These are phyloP conservation scores for Chelonoidis abingdonii DNA, from an alignment of 2,113 vertebrate genomes.

Conservation along the genomic window DNA sequence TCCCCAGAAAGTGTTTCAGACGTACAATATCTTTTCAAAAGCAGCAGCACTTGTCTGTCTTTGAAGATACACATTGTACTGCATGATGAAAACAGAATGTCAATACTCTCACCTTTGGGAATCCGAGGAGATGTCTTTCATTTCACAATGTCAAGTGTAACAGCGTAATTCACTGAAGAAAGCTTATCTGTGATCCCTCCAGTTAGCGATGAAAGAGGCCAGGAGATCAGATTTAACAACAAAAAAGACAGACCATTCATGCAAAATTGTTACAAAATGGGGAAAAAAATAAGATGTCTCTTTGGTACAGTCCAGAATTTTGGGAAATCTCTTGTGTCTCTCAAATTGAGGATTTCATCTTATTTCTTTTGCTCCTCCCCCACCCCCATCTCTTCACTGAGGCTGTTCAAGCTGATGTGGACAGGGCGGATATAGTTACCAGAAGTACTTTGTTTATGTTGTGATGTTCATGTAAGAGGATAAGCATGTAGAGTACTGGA, in stretches of 20 bases:
- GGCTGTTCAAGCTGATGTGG: not conserved
- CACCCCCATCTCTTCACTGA: not conserved
- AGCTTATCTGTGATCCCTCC: not conserved
- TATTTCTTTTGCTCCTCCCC: not conserved
- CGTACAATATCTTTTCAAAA: not conserved
- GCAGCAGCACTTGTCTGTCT: not conserved
- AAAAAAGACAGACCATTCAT: not conserved
- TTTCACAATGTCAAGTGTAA: not conserved
- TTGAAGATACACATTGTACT: not conserved
- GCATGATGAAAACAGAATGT: slow-evolving; percentile 27
- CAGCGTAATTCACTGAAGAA: slow-evolving; percentile 7
- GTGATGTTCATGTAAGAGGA: not conserved
- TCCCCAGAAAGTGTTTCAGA: slow-evolving; percentile 16
- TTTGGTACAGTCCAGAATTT: not conserved
- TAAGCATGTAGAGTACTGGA: not conserved
- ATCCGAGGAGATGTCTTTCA: slow-evolving; percentile 21
- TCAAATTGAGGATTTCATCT: not conserved
- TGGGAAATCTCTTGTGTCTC: not conserved
- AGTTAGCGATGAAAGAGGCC: not conserved
- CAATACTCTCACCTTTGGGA: slow-evolving; percentile 11
- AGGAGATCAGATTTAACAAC: slow-evolving; percentile 6
- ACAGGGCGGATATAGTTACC: not conserved
- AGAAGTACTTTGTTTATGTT: not conserved
- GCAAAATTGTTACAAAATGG: not conserved
- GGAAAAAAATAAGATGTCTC: not conserved